Conservation (phyloP, 2,113 vertebrate species). For the Chaetorhynchus papuensis region DNA sequence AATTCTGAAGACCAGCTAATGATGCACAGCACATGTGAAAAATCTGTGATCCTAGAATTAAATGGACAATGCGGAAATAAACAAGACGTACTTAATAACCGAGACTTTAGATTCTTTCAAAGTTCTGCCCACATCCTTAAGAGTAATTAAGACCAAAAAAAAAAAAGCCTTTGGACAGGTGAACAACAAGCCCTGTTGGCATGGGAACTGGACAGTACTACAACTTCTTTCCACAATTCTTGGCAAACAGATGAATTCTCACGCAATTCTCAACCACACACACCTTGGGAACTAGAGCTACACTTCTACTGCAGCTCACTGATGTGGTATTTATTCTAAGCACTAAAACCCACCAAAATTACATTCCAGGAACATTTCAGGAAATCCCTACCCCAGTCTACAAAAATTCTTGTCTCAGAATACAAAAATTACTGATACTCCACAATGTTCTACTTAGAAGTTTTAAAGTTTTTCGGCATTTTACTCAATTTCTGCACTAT, state of each 20-base stretch:
- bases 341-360: neutral
- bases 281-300: neutral
- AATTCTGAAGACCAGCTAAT: neutral
- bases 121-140: neutral
- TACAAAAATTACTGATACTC: neutral
- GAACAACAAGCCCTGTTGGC: neutral
- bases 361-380: neutral
- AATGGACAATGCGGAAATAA: neutral
- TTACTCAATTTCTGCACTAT: neutral
- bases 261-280: neutral
- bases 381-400: neutral
- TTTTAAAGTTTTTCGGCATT: neutral
- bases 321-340: constrained; percentile 17
- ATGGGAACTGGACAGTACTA: neutral
- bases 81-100: neutral
- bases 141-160: neutral
- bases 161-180: neutral
- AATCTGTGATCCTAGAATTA: neutral
- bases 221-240: neutral
- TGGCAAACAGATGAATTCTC: neutral
- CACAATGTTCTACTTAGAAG: neutral
- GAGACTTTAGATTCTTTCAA: neutral
- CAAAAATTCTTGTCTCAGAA: neutral
- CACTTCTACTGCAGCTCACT: neutral
- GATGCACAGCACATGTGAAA: neutral